Evolutionary conservation across 2,888 invertebrate species (phyloP).

Genomic region (Macaria notata): DNA sequence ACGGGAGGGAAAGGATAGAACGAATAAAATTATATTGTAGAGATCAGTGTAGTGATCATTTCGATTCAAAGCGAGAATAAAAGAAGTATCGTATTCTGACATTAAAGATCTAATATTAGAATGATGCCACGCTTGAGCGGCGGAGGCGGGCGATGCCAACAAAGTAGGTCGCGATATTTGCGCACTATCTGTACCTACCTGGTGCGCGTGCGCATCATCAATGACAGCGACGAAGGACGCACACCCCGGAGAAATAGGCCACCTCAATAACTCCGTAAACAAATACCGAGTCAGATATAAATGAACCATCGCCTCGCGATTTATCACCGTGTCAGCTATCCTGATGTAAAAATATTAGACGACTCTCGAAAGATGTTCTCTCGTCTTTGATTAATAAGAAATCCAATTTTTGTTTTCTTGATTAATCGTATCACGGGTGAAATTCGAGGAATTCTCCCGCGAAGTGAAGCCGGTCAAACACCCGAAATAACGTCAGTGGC

Average conservation of each 20-base stretch:
- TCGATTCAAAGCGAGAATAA: neutral
- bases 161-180: slow-evolving; percentile 73
- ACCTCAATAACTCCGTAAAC: slow-evolving; percentile 38
- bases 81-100: slow-evolving; percentile 41
- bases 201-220: slow-evolving; percentile 43
- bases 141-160: slow-evolving; percentile 51
- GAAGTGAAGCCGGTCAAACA: slow-evolving; percentile 62
- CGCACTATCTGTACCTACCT: slow-evolving; percentile 44
- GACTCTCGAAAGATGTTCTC: slow-evolving; percentile 7
- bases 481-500: slow-evolving; percentile 55
- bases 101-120: slow-evolving; percentile 63
- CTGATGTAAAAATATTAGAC: slow-evolving; percentile 35
- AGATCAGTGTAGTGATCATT: no score
- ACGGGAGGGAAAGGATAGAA: no score
- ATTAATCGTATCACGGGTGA: slow-evolving; percentile 44
- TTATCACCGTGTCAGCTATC: slow-evolving; percentile 32
- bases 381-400: slow-evolving; percentile 22
- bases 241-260: slow-evolving; percentile 40
- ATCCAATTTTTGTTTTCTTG: slow-evolving; percentile 32
- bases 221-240: slow-evolving; percentile 52
- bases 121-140: slow-evolving; percentile 56
- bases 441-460: slow-evolving; percentile 52
- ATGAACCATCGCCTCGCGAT: slow-evolving; percentile 36
- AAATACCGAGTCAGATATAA: slow-evolving; percentile 38
- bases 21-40: no score